Base-by-base conservation (phyloP, 2,888 invertebrate species). In the Xanthia togata region DNA sequence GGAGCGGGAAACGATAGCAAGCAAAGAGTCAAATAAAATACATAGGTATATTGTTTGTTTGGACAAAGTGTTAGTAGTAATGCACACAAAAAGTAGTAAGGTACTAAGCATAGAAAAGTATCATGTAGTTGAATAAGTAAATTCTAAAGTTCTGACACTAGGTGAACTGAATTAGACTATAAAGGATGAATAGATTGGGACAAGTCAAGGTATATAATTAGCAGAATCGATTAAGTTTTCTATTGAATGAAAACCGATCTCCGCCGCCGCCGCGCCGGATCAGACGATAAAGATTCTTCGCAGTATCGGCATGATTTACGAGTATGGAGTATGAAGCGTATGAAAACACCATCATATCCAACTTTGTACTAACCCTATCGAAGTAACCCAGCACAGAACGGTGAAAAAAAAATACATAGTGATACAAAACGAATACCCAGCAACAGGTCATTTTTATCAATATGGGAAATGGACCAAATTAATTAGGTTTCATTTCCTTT, bases 401-500 rank as follows among this genome's bases (percentile, higher is more conserved):
- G 2, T 14, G 2, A 12, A 38, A 38, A 35, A n/a, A 35, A 70
- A 38, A 26, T 23, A 35, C 9, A 38, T 20, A 62, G 6, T 8
- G 26, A 38, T 31, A 31, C 31, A 31, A 64, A 55, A 38, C 20
- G 38, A 70, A 59, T 72, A 26, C 14, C 57, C 41, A 53, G 55
- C 53, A 50, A 65, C 50, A 50, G 35, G 59, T 38, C 44, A 70
- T 78, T 62, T 76, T 62, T 76, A 79, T 57, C 35, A 71, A 14
- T 60, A 77, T 35, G 68, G 67, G 50, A 71, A 79, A 78, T 76
- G 73, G 77, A 71, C 38, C 77, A 81, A 78, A 68, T 73, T 65
- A 85, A 86, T 88, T 85, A 76, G 67, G 78, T 85, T 82, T 76
- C 26, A 85, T 88, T 87, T 88, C 85, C 87, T 80, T 72, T 70